A percentile compares a stretch with the other conserved stretches of the same genome.
Conservation (phyloP, 2,888 invertebrate genomes). For the Scaptomyza reducta region DNA sequence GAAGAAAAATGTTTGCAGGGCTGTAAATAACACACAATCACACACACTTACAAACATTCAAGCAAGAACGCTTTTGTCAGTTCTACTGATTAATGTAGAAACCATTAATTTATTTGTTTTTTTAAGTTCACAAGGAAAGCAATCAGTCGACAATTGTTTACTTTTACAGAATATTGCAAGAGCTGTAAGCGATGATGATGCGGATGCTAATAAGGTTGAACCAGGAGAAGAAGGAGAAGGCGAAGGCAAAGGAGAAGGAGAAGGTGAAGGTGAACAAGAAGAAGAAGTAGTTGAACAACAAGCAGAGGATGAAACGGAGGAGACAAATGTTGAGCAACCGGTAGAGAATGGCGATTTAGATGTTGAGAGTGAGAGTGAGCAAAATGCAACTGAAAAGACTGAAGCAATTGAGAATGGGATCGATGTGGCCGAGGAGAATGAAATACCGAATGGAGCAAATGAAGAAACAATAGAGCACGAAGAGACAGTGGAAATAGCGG, state of each 20-base stretch:
- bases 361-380: slow-evolving; percentile 59
- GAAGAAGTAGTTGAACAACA: slow-evolving; percentile 8
- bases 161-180: slow-evolving; percentile 84
- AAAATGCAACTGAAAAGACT: slow-evolving; percentile 62
- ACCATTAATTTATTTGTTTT: slow-evolving; percentile 17
- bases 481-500: slow-evolving; percentile 17
- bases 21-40: slow-evolving; percentile 23
- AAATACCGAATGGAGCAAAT: neutral
- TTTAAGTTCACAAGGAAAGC: slow-evolving; percentile 69
- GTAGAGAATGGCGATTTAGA: slow-evolving; percentile 13
- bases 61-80: slow-evolving; percentile 27
- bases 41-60: slow-evolving; percentile 10
- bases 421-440: slow-evolving; percentile 14
- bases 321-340: slow-evolving; percentile 28
- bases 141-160: slow-evolving; percentile 85
- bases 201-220: slow-evolving; percentile 41
- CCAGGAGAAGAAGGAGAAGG: slow-evolving; percentile 7
- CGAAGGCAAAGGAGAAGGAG: neutral
- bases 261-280: too few relatives aligned
- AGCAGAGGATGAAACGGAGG: slow-evolving; percentile 2
- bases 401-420: slow-evolving; percentile 46
- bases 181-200: slow-evolving; percentile 73
- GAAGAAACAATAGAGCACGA: slow-evolving; percentile 30
- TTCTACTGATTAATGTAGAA: slow-evolving; percentile 42
- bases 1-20: neutral